Evolutionary conservation across 2,797 vertebrate genomes (phyloP).

Genomic region (Tokudaia muenninki): DNA sequence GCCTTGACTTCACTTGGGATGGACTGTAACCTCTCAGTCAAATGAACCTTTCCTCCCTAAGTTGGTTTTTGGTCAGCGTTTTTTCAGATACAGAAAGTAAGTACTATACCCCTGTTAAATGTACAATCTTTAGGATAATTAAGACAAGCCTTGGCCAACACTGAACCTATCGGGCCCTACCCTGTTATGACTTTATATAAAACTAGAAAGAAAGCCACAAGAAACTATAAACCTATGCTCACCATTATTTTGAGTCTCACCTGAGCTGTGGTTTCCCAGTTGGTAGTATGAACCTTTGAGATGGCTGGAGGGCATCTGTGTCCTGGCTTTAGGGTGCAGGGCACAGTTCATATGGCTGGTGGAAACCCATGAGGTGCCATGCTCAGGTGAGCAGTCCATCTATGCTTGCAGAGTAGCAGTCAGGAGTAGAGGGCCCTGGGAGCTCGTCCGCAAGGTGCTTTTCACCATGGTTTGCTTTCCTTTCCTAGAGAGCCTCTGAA

Average conservation of each 20-base stretch:
- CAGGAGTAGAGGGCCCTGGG: not conserved
- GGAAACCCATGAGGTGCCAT: not conserved
- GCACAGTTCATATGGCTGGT: not conserved
- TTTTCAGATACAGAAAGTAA: not conserved
- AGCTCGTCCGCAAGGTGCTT: too few relatives aligned
- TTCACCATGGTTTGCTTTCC: not conserved
- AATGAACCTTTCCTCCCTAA: not conserved
- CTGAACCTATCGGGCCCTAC: not conserved
- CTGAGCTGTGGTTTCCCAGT: not conserved
- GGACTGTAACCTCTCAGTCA: not conserved
- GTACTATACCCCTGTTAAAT: not conserved
- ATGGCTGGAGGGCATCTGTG: not conserved
- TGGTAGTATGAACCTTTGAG: not conserved
- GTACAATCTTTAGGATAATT: not conserved
- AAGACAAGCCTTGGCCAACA: not conserved
- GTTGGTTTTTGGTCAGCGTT: not conserved
- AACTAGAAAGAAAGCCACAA: not conserved
- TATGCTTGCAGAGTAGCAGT: not conserved
- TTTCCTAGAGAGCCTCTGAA: not conserved
- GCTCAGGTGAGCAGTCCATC: not conserved
- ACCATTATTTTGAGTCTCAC: not conserved
- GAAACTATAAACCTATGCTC: not conserved
- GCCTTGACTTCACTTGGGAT: not conserved
- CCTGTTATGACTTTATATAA: not conserved
- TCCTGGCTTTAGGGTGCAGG: constrained; percentile 1